Evolutionary conservation across 1,140 invertebrate species (phyloP).

Genomic region (Anastrepha obliqua): DNA sequence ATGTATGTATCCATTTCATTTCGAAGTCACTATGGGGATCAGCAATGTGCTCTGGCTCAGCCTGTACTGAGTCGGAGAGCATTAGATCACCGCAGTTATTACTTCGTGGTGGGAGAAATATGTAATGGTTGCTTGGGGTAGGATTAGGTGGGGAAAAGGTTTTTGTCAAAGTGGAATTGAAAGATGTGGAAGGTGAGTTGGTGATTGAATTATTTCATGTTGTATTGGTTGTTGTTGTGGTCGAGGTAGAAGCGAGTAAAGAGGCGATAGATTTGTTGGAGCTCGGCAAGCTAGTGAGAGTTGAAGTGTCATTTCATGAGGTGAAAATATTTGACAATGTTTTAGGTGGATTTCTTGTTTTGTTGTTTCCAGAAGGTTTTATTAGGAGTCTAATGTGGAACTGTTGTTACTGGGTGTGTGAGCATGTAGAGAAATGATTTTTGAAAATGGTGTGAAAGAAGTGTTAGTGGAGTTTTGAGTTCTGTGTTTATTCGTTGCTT

Average conservation of each 20-base stretch:
- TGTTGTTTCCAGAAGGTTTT: neutral
- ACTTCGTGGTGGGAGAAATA: neutral
- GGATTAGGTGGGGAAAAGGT: neutral
- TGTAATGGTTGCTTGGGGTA: neutral
- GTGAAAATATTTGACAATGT: too few species aligned
- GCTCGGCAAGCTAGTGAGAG: too few species aligned
- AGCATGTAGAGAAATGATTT: neutral
- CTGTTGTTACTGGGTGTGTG: neutral
- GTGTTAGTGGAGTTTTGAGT: too few species aligned
- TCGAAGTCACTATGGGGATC: neutral
- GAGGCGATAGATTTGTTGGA: neutral
- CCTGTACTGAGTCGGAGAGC: neutral
- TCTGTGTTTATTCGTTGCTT: too few species aligned
- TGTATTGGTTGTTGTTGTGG: neutral
- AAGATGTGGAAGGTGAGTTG: too few species aligned
- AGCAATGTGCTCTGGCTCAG: neutral
- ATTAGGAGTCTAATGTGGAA: neutral
- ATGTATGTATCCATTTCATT: neutral
- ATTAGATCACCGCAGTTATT: neutral
- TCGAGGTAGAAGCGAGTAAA: neutral
- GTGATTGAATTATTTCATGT: neutral
- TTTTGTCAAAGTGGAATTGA: neutral
- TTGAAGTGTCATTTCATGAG: too few species aligned
- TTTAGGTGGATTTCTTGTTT: neutral
- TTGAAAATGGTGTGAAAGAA: too few species aligned